These are phyloP conservation scores for Siniperca chuatsi DNA, from an alignment of 2,113 vertebrate genomes.

Conservation along the genomic window DNA sequence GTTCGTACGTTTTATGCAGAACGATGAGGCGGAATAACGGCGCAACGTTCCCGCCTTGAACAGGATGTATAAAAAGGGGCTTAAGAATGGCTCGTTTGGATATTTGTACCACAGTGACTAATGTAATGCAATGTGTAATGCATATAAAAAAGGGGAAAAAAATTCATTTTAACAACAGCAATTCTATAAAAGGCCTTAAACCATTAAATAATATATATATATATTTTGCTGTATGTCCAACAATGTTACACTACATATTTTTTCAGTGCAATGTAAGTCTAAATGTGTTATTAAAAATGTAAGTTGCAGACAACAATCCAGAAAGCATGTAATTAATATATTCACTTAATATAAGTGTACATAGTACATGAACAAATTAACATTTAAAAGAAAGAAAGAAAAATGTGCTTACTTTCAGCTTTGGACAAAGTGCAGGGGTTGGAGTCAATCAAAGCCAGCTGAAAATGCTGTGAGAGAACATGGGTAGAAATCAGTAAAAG, in stretches of 20 bases:
- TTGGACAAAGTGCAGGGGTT: slow-evolving; percentile 99
- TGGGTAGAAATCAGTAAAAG: neutral
- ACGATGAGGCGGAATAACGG: no score
- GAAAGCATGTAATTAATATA: neutral
- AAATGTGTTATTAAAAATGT: neutral
- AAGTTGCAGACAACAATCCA: neutral
- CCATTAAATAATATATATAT: neutral
- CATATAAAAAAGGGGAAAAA: neutral
- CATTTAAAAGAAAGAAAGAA: neutral
- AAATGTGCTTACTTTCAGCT: slow-evolving; percentile 95
- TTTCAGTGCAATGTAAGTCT: neutral
- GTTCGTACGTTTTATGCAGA: no score
- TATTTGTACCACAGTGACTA: neutral
- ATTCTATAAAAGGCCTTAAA: neutral
- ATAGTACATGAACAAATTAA: neutral
- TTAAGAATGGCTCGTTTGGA: neutral
- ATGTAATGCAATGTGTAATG: neutral
- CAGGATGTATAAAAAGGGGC: no score
- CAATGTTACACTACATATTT: neutral
- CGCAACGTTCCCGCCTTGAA: no score
- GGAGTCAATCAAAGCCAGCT: slow-evolving; percentile 99
- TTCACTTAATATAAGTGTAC: neutral
- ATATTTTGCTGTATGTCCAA: neutral
- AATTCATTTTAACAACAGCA: neutral
- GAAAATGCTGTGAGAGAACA: slow-evolving; percentile 93